phyloP scores from a whole-genome alignment of 2,797 vertebrate species.

The Enoplosus armatus region DNA sequence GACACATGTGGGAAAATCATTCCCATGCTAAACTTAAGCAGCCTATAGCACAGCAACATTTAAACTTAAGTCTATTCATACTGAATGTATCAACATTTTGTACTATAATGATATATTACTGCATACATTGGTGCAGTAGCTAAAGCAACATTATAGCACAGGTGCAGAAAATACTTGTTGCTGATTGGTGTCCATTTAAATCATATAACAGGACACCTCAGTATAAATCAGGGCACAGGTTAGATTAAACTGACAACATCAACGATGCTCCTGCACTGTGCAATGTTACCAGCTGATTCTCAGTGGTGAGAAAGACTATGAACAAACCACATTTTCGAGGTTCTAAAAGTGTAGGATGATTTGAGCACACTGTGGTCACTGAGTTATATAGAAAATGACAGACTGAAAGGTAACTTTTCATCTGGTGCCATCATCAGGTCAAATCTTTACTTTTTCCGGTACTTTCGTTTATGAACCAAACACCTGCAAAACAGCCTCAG shows the following conservation, averaged over 20 bases:
- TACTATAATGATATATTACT: background rate
- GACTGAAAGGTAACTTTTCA: background rate
- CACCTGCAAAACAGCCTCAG: background rate
- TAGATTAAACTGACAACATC: background rate
- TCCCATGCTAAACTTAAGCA: too few relatives aligned
- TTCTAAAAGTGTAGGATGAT: background rate
- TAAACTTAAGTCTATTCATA: background rate
- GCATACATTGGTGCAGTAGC: background rate
- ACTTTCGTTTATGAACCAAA: background rate
- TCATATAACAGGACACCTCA: background rate
- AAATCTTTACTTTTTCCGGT: too few relatives aligned
- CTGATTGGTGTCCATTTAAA: background rate
- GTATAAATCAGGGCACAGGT: background rate
- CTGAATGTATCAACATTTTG: background rate
- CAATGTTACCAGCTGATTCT: background rate
- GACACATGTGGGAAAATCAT: background rate
- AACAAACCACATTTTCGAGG: background rate
- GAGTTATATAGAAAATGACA: background rate
- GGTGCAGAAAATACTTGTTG: too few relatives aligned
- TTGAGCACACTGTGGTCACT: background rate
- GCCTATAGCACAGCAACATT: too few relatives aligned
- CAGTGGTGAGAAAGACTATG: background rate
- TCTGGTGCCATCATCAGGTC: background rate
- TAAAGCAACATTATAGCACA: background rate
- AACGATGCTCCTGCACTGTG: background rate